phyloP scores from a whole-genome alignment of 1,140 invertebrate genomes.

The Megalonaias nervosa region DNA sequence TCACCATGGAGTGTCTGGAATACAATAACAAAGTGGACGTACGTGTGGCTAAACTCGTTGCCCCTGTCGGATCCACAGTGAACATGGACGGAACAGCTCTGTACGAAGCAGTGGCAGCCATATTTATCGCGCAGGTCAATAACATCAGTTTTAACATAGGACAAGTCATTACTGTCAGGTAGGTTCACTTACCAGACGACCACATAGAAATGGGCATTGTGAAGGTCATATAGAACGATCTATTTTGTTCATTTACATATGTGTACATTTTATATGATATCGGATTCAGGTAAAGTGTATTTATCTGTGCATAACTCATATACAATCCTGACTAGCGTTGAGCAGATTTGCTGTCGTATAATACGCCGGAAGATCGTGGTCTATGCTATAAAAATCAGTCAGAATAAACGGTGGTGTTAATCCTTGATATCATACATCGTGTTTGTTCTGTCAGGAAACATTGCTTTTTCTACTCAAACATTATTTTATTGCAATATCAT shows the following conservation, averaged over 20 bases:
- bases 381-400: no score
- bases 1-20: slow-evolving; percentile 91
- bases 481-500: no score
- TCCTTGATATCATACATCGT: no score
- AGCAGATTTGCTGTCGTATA: background rate
- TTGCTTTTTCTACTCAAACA: no score
- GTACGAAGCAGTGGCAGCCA: slow-evolving; percentile 80
- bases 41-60: slow-evolving; percentile 72
- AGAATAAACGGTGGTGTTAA: no score
- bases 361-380: background rate
- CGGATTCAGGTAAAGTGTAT: background rate
- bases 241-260: background rate
- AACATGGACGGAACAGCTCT: slow-evolving; percentile 95
- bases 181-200: slow-evolving; percentile 18
- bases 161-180: slow-evolving; percentile 91
- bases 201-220: background rate
- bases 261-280: background rate
- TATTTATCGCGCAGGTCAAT: slow-evolving; percentile 94
- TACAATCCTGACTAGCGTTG: background rate
- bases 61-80: slow-evolving; percentile 84
- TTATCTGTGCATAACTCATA: background rate
- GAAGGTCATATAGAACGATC: background rate
- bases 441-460: no score
- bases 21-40: slow-evolving; percentile 89
- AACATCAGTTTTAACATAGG: slow-evolving; percentile 83